These are phyloP conservation scores for Centrocercus urophasianus DNA, from an alignment of 2,113 vertebrate species.

Conservation along the genomic window DNA sequence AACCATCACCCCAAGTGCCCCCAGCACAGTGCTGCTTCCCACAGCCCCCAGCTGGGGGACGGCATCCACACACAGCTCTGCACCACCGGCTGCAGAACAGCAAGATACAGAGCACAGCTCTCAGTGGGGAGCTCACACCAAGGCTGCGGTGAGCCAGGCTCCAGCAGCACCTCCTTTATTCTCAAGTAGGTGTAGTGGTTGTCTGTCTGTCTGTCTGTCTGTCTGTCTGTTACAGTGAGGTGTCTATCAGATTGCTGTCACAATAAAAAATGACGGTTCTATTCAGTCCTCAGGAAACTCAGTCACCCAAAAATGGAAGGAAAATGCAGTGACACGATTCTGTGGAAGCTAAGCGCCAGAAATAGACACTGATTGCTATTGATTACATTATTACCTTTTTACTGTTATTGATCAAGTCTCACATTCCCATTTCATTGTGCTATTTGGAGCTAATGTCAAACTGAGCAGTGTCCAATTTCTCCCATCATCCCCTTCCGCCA, in stretches of 20 bases:
- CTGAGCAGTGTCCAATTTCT: not conserved
- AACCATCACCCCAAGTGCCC: not conserved
- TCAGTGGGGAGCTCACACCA: accelerated
- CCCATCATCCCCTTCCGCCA: not conserved
- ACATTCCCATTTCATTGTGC: not conserved
- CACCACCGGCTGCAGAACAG: not conserved
- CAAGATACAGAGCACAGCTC: accelerated
- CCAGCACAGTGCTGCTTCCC: accelerated
- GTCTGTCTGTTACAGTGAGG: not conserved
- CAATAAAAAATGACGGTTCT: not conserved
- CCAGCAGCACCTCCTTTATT: not conserved
- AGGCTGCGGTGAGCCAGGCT: not conserved
- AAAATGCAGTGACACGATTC: not conserved
- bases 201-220: not conserved
- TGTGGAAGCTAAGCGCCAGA: not conserved
- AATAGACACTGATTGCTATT: not conserved
- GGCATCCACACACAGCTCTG: not conserved
- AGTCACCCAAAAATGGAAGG: not conserved
- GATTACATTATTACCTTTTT: not conserved
- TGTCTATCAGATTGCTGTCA: accelerated
- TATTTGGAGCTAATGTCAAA: not conserved
- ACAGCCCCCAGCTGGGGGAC: accelerated
- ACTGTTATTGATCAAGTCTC: conserved; percentile 46
- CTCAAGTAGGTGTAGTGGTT: not conserved
- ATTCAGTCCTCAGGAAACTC: not conserved